Percentiles rank a stretch among this genome's conserved stretches.
phyloP scores from a whole-genome alignment of 2,113 vertebrate genomes.

The Zingel zingel region DNA sequence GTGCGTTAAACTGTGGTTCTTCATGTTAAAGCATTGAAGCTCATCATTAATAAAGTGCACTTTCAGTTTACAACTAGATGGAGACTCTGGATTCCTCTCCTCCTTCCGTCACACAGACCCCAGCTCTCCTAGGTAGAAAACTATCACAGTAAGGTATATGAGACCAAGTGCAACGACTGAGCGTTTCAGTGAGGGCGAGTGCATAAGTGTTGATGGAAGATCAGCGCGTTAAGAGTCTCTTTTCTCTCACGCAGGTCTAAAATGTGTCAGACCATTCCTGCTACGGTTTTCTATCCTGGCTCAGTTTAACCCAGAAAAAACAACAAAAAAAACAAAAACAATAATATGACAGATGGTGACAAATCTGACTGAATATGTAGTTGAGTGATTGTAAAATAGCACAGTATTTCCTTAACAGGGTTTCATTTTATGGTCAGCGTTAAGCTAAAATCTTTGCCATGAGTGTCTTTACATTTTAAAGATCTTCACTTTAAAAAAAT shows the following conservation, averaged over 20 bases:
- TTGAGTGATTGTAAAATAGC: constrained; percentile 67
- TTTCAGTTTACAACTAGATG: constrained; percentile 69
- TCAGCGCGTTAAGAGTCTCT: constrained; percentile 44
- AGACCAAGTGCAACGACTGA: constrained; percentile 58
- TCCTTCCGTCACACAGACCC: constrained; percentile 15
- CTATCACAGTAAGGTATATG: constrained; percentile 47
- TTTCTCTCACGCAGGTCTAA: constrained; percentile 12
- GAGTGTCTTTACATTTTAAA: constrained; percentile 51
- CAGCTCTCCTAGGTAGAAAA: constrained; percentile 15
- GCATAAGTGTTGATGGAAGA: constrained; percentile 78
- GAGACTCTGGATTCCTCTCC: constrained; percentile 18
- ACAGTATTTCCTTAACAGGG: constrained; percentile 38
- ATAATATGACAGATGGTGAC: constrained; percentile 14
- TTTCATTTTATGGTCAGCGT: constrained; percentile 26
- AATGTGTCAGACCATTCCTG: constrained; percentile 28
- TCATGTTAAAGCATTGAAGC: constrained; percentile 71
- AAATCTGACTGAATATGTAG: constrained; percentile 31
- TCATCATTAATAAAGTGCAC: constrained; percentile 81
- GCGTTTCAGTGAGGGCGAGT: constrained; percentile 60
- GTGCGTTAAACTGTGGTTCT: constrained; percentile 61
- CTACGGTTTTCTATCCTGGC: constrained; percentile 19
- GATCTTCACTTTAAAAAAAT: constrained; percentile 80
- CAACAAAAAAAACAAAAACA: neutral
- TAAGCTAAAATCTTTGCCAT: constrained; percentile 43
- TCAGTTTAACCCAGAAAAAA: constrained; percentile 29